phyloP scores from a whole-genome alignment of 2,888 invertebrate species.

The Neria commutata region DNA sequence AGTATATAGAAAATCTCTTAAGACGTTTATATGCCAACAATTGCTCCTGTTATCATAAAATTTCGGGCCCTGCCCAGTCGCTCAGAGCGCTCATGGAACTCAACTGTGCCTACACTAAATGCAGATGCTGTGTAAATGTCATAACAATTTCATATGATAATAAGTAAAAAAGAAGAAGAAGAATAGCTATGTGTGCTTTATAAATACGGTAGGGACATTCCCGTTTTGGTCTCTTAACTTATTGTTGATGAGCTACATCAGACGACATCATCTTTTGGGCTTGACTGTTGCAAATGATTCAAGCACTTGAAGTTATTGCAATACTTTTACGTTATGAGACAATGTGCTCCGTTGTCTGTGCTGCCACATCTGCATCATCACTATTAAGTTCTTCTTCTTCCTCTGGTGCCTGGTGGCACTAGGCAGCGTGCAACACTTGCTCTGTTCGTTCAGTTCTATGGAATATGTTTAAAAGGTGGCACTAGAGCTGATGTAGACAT shows the following conservation, averaged over 20 bases:
- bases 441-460: too few relatives aligned
- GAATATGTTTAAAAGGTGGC: too few relatives aligned
- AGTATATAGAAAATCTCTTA: neutral
- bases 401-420: neutral
- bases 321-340: slow-evolving; percentile 49
- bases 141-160: slow-evolving; percentile 47
- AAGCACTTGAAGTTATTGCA: slow-evolving; percentile 59
- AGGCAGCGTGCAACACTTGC: neutral
- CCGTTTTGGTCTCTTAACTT: slow-evolving; percentile 38
- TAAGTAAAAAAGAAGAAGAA: slow-evolving; percentile 30
- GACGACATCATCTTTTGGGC: slow-evolving; percentile 40
- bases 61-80: neutral
- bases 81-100: neutral
- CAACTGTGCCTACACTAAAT: slow-evolving; percentile 37
- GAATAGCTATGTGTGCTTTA: neutral
- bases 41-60: neutral
- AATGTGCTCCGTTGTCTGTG: neutral
- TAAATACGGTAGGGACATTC: slow-evolving; percentile 6
- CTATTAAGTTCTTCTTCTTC: slow-evolving; percentile 1
- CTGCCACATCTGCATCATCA: neutral
- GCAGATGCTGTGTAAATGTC: slow-evolving; percentile 45
- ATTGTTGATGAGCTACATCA: slow-evolving; percentile 47
- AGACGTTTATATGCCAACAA: neutral
- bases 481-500: too few relatives aligned
- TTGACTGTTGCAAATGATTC: slow-evolving; percentile 55